These are phyloP conservation scores for Nomada flava DNA, from an alignment of 2,888 invertebrate genomes.

Conservation along the genomic window DNA sequence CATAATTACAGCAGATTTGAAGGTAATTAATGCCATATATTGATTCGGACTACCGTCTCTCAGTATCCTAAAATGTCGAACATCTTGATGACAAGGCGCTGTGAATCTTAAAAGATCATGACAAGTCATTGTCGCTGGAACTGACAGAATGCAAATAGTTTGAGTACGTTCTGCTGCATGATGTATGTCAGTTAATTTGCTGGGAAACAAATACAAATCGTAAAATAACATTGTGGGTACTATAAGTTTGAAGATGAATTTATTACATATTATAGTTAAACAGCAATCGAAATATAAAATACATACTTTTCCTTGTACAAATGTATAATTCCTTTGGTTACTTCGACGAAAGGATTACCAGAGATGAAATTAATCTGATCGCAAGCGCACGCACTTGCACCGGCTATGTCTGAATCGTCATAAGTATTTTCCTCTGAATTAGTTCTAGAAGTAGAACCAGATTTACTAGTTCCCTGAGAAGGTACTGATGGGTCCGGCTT, in stretches of 20 bases:
- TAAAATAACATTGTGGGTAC: background rate
- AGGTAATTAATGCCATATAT: conserved; percentile 98
- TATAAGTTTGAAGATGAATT: background rate
- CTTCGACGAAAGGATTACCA: conserved; percentile 98
- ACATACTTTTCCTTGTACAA: conserved; percentile 98
- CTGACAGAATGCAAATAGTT: conserved; percentile 94
- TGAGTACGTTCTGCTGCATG: conserved; percentile 90
- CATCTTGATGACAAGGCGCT: conserved; percentile 95
- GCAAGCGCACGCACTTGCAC: conserved; percentile 73
- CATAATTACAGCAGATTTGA: conserved; percentile 76
- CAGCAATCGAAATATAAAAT: conserved; percentile 1
- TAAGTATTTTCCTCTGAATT: conserved; percentile 78
- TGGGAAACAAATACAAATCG: conserved; percentile 80
- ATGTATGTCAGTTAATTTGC: conserved; percentile 90
- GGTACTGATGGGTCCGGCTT: conserved; percentile 82
- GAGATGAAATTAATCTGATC: conserved; percentile 89
- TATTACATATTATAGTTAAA: conserved; percentile 10
- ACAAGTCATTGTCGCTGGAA: conserved; percentile 96
- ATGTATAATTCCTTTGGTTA: conserved; percentile 98
- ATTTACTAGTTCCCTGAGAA: conserved; percentile 64
- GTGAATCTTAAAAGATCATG: conserved; percentile 97
- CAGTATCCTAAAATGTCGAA: conserved; percentile 96
- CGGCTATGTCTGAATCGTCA: conserved; percentile 72
- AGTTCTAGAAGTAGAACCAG: conserved; percentile 56
- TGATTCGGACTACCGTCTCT: conserved; percentile 97